Evolutionary conservation across 2,113 vertebrate genomes (phyloP).

Genomic region (Dromas ardeola): DNA sequence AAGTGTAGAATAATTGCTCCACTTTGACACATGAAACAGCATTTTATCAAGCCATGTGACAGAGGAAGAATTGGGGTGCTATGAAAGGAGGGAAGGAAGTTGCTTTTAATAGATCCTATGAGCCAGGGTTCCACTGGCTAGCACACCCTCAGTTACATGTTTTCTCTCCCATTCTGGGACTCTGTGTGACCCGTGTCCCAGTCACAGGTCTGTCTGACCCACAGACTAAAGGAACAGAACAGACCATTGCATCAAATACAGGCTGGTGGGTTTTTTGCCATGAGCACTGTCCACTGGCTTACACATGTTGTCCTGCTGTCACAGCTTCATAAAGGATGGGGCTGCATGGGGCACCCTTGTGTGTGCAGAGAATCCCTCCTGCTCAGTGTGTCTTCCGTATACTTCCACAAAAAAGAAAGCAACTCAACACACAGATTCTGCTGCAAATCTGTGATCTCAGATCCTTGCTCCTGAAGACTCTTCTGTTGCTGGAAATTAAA

Average conservation of each 20-base stretch:
- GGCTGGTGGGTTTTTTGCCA: not conserved
- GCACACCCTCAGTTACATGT: not conserved
- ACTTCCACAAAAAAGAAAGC: not conserved
- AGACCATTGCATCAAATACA: not conserved
- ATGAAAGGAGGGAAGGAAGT: not conserved
- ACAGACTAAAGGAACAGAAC: not conserved
- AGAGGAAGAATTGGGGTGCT: not conserved
- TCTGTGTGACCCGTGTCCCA: not conserved
- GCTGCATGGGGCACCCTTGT: not conserved
- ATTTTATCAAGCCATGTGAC: not conserved
- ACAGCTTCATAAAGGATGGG: not conserved
- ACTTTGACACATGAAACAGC: not conserved
- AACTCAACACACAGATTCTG: not conserved
- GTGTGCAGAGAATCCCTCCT: not conserved
- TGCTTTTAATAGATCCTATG: not conserved
- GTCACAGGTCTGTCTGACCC: not conserved
- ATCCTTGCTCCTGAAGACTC: not conserved
- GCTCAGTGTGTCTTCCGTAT: not conserved
- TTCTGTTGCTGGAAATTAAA: not conserved
- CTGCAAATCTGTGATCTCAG: not conserved
- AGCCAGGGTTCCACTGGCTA: not conserved
- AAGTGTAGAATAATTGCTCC: not conserved
- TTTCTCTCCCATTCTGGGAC: not conserved
- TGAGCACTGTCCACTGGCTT: not conserved
- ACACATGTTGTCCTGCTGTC: not conserved